Evolutionary conservation across 1,140 invertebrate genomes (phyloP).

Genomic region (Scaptomyza montana): DNA sequence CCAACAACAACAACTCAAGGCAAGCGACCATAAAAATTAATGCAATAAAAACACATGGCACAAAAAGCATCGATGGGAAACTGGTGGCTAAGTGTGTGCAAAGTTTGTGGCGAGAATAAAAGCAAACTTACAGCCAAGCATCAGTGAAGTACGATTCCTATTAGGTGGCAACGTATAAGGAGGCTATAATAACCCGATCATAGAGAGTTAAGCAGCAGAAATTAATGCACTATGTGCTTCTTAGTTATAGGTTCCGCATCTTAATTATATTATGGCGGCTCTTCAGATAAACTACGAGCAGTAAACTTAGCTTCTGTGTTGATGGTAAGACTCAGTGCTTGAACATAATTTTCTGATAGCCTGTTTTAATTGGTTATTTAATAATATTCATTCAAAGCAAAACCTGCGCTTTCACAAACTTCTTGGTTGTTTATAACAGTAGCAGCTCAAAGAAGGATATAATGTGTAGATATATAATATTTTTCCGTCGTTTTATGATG

Average conservation of each 20-base stretch:
- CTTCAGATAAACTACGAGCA: not conserved
- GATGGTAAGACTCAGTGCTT: not conserved
- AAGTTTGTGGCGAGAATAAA: conserved; percentile 25
- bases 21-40: conserved; percentile 78
- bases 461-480: not conserved
- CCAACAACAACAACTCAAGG: conserved; percentile 45
- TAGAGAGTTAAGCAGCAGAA: conserved; percentile 8
- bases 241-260: not conserved
- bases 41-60: conserved; percentile 81
- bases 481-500: not conserved
- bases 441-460: not conserved
- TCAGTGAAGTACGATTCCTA: not conserved
- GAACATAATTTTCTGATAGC: not conserved
- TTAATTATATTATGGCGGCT: not conserved
- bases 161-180: conserved; percentile 4
- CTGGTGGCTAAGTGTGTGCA: conserved; percentile 42
- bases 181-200: conserved; percentile 8
- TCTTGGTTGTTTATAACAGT: not conserved
- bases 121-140: conserved; percentile 4
- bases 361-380: no score
- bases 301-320: not conserved
- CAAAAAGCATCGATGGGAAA: conserved; percentile 39
- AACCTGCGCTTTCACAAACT: not conserved
- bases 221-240: conserved; percentile 1
- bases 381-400: no score